Conservation (phyloP, 2,113 vertebrate species). For the Eurypyga helias region DNA sequence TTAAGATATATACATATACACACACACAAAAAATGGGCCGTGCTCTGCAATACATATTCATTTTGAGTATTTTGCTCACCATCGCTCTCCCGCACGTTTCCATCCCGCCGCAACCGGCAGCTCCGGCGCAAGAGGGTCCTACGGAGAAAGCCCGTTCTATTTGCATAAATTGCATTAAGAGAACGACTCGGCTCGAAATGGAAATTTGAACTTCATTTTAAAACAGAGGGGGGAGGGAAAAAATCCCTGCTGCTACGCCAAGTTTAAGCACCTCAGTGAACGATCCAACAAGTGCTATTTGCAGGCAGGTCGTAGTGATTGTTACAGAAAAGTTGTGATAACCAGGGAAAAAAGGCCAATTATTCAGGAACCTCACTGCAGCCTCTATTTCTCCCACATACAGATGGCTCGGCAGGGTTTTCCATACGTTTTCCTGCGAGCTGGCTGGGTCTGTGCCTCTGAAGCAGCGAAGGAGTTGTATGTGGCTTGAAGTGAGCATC, state of each 20-base stretch:
- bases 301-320: background rate
- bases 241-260: background rate
- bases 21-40: background rate
- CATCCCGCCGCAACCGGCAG: background rate
- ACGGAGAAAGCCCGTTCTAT: background rate
- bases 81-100: background rate
- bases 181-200: background rate
- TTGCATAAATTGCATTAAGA: background rate
- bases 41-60: background rate
- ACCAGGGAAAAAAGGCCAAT: background rate
- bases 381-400: background rate
- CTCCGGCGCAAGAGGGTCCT: background rate
- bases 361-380: background rate
- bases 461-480: background rate
- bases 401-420: background rate
- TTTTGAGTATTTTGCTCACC: too few relatives aligned
- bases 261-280: background rate
- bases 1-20: background rate
- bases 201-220: background rate
- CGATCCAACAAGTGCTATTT: rapidly evolving
- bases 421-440: background rate
- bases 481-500: background rate
- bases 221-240: background rate
- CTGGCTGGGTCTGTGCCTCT: background rate
- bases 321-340: background rate